These are phyloP conservation scores for Equus przewalskii DNA, from an alignment of 2,113 vertebrate species.

Conservation along the genomic window DNA sequence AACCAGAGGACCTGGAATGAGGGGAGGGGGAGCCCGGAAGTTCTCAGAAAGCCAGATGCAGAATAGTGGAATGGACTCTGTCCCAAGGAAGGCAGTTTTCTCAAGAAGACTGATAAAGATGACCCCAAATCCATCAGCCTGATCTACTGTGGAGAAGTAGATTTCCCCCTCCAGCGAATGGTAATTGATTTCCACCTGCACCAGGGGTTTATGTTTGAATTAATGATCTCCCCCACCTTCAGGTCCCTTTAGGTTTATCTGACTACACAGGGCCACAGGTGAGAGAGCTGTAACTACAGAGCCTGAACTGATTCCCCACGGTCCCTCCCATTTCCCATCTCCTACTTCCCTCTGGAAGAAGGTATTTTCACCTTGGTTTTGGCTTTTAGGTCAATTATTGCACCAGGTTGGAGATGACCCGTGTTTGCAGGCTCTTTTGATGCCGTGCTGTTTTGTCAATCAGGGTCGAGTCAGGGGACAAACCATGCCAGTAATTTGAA, in stretches of 20 bases:
- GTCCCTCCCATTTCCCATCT: not conserved
- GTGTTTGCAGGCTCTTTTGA: not conserved
- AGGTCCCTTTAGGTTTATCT: too few species aligned
- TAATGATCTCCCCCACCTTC: not conserved
- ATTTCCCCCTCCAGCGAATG: not conserved
- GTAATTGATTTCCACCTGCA: not conserved
- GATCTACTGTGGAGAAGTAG: not conserved
- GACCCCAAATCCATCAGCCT: not conserved
- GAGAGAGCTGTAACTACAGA: too few species aligned
- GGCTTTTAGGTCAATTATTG: not conserved
- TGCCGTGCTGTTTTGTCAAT: not conserved
- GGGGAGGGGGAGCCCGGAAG: not conserved
- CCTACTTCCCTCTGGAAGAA: not conserved
- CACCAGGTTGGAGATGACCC: not conserved
- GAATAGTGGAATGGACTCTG: not conserved
- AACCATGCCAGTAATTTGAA: not conserved
- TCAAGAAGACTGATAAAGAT: not conserved
- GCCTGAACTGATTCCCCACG: too few species aligned
- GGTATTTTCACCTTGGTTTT: not conserved
- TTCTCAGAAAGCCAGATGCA: not conserved
- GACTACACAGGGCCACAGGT: too few species aligned
- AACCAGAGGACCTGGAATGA: not conserved
- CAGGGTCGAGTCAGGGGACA: not conserved
- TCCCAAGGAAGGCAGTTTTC: not conserved
- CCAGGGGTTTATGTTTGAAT: not conserved